Percentiles rank a stretch among this genome's conserved stretches.
Conservation (phyloP, 2,888 invertebrate genomes). For the Caenorhabditis japonica region DNA sequence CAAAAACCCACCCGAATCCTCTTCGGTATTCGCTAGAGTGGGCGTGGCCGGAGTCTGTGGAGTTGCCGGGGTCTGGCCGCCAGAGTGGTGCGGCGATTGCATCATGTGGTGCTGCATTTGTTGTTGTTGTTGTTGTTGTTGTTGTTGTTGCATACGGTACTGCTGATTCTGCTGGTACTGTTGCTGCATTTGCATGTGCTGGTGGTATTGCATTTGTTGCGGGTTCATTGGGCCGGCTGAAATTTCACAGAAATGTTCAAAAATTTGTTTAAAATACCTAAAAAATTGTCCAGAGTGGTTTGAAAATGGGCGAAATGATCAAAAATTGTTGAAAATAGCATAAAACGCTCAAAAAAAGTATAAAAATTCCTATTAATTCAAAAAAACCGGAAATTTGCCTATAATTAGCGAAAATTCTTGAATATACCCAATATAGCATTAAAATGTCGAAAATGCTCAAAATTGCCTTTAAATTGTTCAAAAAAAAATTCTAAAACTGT, state of each 20-base stretch:
- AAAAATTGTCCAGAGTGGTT: too few species aligned
- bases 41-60: not conserved
- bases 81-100: slow-evolving; percentile 19
- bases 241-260: too few species aligned
- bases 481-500: too few species aligned
- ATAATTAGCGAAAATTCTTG: too few species aligned
- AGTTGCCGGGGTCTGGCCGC: slow-evolving; percentile 7
- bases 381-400: too few species aligned
- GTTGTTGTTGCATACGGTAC: slow-evolving; percentile 17
- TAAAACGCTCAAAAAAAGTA: not conserved
- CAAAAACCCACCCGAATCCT: slow-evolving; percentile 31
- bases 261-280: too few species aligned
- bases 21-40: slow-evolving; percentile 6
- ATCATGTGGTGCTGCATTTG: slow-evolving; percentile 9
- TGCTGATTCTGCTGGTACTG: slow-evolving; percentile 33
- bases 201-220: slow-evolving; percentile 16
- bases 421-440: too few species aligned
- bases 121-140: too few species aligned
- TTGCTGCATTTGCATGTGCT: slow-evolving; percentile 36
- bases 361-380: too few species aligned
- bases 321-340: not conserved
- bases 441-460: too few species aligned
- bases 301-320: slow-evolving; percentile 2
- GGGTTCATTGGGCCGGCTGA: slow-evolving; percentile 18
- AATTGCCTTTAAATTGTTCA: too few species aligned